Conservation (phyloP, 2,888 invertebrate species). For the Liopterus haemorrhoidalis region DNA sequence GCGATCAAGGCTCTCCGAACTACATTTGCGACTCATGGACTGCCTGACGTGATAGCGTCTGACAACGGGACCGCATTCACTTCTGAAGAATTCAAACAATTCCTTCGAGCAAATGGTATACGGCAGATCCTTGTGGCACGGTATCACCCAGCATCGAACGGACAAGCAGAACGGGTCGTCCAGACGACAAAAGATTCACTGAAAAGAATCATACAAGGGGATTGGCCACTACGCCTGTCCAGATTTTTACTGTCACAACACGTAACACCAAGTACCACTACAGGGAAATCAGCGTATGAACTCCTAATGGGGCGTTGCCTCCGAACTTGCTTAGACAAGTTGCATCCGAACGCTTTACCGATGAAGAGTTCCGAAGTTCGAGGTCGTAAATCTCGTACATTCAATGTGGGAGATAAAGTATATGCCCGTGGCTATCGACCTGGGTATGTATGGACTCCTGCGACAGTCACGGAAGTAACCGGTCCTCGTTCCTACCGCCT, state of each 20-base stretch:
- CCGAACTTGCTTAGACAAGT: conserved; percentile 13
- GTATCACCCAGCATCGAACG: conserved; percentile 30
- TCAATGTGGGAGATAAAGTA: too few relatives aligned
- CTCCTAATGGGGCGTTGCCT: conserved; percentile 25
- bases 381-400: too few relatives aligned
- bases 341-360: too few relatives aligned
- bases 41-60: conserved; percentile 31
- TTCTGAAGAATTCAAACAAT: conserved; percentile 30
- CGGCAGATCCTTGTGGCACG: conserved; percentile 24
- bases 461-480: too few relatives aligned
- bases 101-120: conserved; percentile 27
- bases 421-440: too few relatives aligned
- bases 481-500: too few relatives aligned
- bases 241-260: conserved; percentile 25
- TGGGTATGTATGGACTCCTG: too few relatives aligned
- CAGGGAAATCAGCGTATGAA: conserved; percentile 22
- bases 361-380: too few relatives aligned
- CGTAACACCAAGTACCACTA: conserved; percentile 22
- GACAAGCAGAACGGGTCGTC: conserved; percentile 32
- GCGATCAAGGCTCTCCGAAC: conserved; percentile 24
- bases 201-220: conserved; percentile 16
- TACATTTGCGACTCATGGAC: conserved; percentile 28
- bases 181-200: conserved; percentile 26
- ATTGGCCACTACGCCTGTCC: conserved; percentile 20
- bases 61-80: conserved; percentile 34